Evolutionary conservation across 2,113 vertebrate species (phyloP).

Genomic region (Gorsachius goisagi): DNA sequence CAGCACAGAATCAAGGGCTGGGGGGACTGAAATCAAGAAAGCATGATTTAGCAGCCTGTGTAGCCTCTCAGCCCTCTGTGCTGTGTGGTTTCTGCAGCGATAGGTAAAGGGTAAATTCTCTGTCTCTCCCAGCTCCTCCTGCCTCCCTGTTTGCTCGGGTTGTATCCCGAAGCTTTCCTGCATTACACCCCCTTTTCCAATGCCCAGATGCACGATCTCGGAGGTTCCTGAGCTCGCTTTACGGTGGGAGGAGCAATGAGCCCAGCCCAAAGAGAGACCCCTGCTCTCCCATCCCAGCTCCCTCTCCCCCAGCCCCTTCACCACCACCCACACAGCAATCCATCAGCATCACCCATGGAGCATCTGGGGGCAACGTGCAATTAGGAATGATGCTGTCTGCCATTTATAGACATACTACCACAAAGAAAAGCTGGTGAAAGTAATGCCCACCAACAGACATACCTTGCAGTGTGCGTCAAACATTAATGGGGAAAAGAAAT

Average conservation of each 20-base stretch:
- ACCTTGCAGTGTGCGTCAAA: neutral
- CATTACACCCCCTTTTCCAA: neutral
- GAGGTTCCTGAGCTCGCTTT: neutral
- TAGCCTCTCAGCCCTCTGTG: neutral
- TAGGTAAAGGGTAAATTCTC: neutral
- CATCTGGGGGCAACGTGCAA: slow-evolving; percentile 65
- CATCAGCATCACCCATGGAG: slow-evolving; percentile 52
- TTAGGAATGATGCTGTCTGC: slow-evolving; percentile 54
- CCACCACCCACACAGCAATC: slow-evolving; percentile 56
- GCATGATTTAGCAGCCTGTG: neutral
- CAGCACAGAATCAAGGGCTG: neutral
- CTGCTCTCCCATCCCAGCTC: slow-evolving; percentile 12
- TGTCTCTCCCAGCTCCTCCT: neutral
- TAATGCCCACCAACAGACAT: slow-evolving; percentile 4
- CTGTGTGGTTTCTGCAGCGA: neutral
- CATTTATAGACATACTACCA: slow-evolving; percentile 10
- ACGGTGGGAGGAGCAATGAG: neutral
- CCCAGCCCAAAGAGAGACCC: neutral
- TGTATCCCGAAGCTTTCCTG: neutral
- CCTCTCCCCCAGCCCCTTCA: slow-evolving; percentile 35
- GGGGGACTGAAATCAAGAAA: neutral
- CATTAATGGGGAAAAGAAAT: neutral
- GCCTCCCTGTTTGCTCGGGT: neutral
- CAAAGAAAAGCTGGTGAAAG: slow-evolving; percentile 28
- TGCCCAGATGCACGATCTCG: neutral